These are phyloP conservation scores for Perccottus glenii DNA, from an alignment of 2,113 vertebrate species.

Conservation along the genomic window DNA sequence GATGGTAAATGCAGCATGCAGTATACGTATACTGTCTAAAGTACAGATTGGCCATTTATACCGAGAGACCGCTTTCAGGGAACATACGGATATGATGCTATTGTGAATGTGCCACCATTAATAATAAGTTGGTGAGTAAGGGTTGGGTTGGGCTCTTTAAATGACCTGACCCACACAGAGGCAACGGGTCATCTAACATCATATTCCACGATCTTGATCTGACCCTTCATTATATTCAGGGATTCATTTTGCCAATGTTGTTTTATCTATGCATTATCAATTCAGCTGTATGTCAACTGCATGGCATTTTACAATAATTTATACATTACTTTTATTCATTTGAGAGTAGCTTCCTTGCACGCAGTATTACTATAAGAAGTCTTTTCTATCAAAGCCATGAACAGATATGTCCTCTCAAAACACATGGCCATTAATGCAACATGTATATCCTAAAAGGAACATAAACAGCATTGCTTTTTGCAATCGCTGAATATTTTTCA, in stretches of 20 bases:
- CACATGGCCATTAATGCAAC: not conserved
- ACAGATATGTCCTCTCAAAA: not conserved
- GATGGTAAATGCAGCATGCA: too few relatives aligned
- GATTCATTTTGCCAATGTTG: not conserved
- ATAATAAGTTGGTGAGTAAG: too few relatives aligned
- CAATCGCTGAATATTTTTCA: slow-evolving; percentile 8
- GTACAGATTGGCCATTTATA: too few relatives aligned
- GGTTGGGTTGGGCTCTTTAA: too few relatives aligned
- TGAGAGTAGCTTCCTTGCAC: not conserved
- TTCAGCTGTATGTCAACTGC: not conserved
- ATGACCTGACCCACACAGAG: too few relatives aligned
- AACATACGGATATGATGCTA: too few relatives aligned
- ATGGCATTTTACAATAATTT: slow-evolving; percentile 1
- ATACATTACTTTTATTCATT: not conserved
- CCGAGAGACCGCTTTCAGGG: too few relatives aligned
- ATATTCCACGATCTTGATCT: too few relatives aligned
- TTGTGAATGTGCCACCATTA: too few relatives aligned
- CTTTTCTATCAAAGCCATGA: not conserved
- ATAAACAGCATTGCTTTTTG: slow-evolving; percentile 7
- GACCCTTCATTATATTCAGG: too few relatives aligned
- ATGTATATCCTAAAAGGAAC: not conserved
- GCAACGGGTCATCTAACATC: too few relatives aligned
- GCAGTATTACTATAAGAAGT: not conserved
- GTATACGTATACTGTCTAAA: too few relatives aligned
- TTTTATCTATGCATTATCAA: slow-evolving; percentile 1